Conservation (phyloP, 2,797 vertebrate species). For the Macrochelys suwanniensis region DNA sequence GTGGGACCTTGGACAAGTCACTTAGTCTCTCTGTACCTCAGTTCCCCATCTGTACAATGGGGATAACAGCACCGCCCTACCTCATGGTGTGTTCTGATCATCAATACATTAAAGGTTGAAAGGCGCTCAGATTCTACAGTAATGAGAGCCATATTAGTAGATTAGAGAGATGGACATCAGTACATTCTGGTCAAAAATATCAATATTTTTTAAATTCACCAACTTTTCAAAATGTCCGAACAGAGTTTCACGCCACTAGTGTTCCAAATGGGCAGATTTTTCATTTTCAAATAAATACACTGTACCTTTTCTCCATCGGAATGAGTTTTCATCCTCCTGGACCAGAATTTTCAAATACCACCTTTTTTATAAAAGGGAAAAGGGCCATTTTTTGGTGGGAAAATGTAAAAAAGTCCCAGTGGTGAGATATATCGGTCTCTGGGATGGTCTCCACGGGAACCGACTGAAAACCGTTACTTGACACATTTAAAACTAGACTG, state of each 20-base stretch:
- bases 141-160: background rate
- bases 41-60: background rate
- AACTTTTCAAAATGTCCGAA: background rate
- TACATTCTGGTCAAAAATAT: background rate
- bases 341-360: background rate
- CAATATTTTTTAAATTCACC: background rate
- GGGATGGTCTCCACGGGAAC: background rate
- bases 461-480: background rate
- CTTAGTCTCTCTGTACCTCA: background rate
- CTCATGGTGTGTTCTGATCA: background rate
- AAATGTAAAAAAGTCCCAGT: rapidly evolving
- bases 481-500: rapidly evolving
- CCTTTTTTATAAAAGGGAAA: background rate
- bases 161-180: background rate
- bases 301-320: rapidly evolving
- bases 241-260: rapidly evolving
- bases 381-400: background rate
- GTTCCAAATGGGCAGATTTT: background rate
- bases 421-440: background rate
- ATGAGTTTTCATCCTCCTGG: background rate
- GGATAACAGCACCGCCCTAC: background rate
- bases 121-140: background rate
- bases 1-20: background rate
- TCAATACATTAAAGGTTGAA: background rate
- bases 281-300: background rate